phyloP scores from a whole-genome alignment of 2,113 vertebrate genomes.

The Lophura nycthemera region DNA sequence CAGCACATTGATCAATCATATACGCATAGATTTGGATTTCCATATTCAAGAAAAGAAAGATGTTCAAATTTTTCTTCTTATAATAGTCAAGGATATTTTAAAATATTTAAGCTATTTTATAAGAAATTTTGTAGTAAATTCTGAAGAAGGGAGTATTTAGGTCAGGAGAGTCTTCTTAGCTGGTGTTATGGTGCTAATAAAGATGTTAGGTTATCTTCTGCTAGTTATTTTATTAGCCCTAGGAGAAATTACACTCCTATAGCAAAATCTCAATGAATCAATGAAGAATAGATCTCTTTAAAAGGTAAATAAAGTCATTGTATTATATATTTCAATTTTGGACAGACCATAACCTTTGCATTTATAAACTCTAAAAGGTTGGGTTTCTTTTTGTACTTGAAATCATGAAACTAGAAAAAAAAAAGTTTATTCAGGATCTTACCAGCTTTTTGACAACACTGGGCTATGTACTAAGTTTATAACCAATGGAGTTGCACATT shows the following conservation, averaged over 20 bases:
- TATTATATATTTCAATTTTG: conserved; percentile 16
- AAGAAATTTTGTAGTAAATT: neutral
- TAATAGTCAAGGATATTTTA: neutral
- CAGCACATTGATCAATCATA: neutral
- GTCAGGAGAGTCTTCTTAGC: neutral
- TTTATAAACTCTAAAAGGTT: neutral
- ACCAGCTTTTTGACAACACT: neutral
- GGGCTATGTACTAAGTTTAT: neutral
- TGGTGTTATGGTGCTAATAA: neutral
- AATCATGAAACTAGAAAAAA: neutral
- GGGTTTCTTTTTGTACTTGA: neutral
- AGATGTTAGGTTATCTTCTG: neutral
- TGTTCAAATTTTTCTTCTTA: neutral
- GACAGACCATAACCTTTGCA: neutral
- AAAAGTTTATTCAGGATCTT: neutral
- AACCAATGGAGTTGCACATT: neutral
- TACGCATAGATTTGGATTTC: neutral
- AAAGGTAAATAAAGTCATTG: conserved; percentile 41
- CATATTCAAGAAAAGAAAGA: neutral
- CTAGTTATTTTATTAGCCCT: neutral
- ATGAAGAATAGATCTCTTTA: neutral
- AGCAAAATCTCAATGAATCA: neutral
- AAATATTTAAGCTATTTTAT: neutral
- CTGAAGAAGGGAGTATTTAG: neutral
- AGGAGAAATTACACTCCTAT: neutral